Evolutionary conservation across 2,113 vertebrate species (phyloP), one percentile per base, ranked within the genome.

Genomic region (Acanthisitta chloris): DNA sequence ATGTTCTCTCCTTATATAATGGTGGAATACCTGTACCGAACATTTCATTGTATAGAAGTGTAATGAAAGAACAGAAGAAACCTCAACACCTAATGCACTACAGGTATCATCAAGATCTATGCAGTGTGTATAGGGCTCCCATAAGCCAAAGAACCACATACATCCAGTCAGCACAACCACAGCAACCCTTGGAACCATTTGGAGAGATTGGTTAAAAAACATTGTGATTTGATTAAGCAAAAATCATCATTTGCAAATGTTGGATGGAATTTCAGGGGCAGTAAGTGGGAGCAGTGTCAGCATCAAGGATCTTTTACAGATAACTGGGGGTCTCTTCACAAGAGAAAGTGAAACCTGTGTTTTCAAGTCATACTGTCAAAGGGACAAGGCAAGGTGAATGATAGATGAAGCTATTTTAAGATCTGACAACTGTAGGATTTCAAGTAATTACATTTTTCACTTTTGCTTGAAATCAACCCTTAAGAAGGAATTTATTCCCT

Each of bases 1-100:
- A 17, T 34, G 9, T 48, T 88, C 31, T 85, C 17, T 26, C 24
- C 17, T 84, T 19, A 49, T 17, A 12, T 51, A 54, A 36, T 29
- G 6, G 11, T 54, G 24, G 40, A 69, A 65, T n/a, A 81, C 16
- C 7, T 45, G 15, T 46, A 65, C 8, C 10, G 13, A 96, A 38
- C 16, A 38, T 28, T 70, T 57, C 34, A 24, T 26, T 74, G 2
- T 25, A 26, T 29, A 65, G 25, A 84, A 65, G 8, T 26, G 9
- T 43, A 70, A 57, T 20, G 12, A n/a, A 61, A 78, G n/a, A 73
- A 20, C 17, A 71, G 15, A 52, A 78, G 29, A 46, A 87, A 33
- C 3, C 26, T 43, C 42, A 59, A 10, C 2, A 4, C 2, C 1
- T 71, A 84, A 42, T 0, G 3, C 5, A 11, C 21, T 33, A 5